Evolutionary conservation across 2,113 vertebrate genomes (phyloP).

Genomic region (Lepidothrix coronata): DNA sequence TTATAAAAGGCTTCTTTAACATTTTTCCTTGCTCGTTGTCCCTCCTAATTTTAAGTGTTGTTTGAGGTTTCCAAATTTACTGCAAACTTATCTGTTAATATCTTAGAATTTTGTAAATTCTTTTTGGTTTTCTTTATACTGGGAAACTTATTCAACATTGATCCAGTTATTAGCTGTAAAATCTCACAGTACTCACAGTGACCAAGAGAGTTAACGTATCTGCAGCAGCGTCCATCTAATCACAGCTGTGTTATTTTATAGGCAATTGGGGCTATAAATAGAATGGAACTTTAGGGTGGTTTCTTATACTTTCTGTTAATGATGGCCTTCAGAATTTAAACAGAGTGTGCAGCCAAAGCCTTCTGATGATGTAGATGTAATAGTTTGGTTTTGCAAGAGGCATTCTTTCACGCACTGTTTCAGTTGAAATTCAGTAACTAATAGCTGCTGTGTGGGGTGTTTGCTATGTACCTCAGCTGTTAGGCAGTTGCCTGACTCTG

Average conservation of each 20-base stretch:
- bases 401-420: not conserved
- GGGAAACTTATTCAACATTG: not conserved
- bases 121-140: not conserved
- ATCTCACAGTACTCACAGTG: not conserved
- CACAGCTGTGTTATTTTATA: constrained; percentile 5
- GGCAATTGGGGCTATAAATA: not conserved
- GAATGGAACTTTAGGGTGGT: not conserved
- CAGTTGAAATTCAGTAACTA: not conserved
- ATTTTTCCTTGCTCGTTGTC: not conserved
- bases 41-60: not conserved
- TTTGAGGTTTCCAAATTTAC: not conserved
- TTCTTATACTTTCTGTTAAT: not conserved
- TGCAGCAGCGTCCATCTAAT: not conserved
- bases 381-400: not conserved
- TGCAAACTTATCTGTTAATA: not conserved
- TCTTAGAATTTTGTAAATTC: not conserved
- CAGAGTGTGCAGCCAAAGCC: not conserved
- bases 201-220: not conserved
- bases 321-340: not conserved
- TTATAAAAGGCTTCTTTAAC: not conserved
- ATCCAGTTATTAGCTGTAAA: not conserved
- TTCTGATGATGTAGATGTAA: not conserved
- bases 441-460: not conserved
- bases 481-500: not conserved
- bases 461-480: not conserved